These are phyloP conservation scores for Leptopilina clavipes DNA, from an alignment of 1,140 invertebrate genomes.

Conservation along the genomic window DNA sequence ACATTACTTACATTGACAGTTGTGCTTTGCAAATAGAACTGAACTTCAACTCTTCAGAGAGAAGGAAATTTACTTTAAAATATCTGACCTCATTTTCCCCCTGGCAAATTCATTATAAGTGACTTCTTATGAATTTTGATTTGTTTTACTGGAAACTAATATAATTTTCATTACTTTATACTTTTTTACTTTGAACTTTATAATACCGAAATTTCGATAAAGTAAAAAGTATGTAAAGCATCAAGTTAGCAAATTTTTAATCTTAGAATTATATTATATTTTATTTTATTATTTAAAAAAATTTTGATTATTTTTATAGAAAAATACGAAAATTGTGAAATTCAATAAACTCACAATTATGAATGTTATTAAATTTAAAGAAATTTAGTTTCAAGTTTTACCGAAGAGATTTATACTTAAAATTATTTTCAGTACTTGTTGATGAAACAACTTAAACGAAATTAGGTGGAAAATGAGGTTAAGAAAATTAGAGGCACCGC, in stretches of 20 bases:
- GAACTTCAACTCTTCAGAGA: neutral
- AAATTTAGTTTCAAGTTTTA: neutral
- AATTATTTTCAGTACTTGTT: constrained; percentile 17
- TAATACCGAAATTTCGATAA: too few species aligned
- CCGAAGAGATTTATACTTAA: constrained; percentile 7
- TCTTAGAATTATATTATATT: too few species aligned
- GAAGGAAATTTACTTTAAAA: constrained; percentile 4
- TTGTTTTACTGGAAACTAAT: neutral
- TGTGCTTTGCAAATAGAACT: constrained; percentile 24
- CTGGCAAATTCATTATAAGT: neutral
- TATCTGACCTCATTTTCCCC: constrained; percentile 14
- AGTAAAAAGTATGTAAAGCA: too few species aligned
- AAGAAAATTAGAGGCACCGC: constrained; percentile 10
- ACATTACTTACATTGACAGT: neutral
- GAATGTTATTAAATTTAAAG: neutral
- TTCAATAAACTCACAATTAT: neutral
- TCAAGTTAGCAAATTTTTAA: too few species aligned
- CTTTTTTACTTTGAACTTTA: neutral
- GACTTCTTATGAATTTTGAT: neutral
- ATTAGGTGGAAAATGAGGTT: constrained; percentile 14
- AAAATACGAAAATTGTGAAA: too few species aligned
- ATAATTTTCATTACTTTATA: neutral
- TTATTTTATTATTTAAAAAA: too few species aligned
- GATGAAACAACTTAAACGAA: constrained; percentile 8
- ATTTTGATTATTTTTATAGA: too few species aligned